phyloP scores from a whole-genome alignment of 2,113 vertebrate genomes.

The Picathartes gymnocephalus region DNA sequence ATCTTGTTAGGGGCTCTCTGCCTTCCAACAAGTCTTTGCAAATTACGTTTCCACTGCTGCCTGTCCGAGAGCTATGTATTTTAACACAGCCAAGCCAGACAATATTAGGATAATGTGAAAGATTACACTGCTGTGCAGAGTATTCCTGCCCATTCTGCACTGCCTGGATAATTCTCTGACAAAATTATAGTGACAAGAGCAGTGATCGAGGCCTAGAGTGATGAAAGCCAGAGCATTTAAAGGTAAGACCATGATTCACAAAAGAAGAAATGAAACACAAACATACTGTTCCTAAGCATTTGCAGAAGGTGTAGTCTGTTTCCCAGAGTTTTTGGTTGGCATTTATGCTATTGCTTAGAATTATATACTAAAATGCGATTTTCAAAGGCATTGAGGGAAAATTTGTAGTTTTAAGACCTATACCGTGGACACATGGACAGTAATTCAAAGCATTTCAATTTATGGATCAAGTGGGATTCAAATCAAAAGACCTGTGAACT shows the following conservation, averaged over 20 bases:
- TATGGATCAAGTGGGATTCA: background rate
- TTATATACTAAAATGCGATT: background rate
- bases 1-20: slow-evolving; percentile 12
- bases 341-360: background rate
- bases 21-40: slow-evolving; percentile 9
- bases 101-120: background rate
- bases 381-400: background rate
- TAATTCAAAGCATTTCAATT: background rate
- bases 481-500: background rate
- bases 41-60: slow-evolving; percentile 32
- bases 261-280: slow-evolving; percentile 1
- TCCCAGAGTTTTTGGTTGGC: background rate
- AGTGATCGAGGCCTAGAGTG: background rate
- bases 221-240: slow-evolving; percentile 58
- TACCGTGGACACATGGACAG: background rate
- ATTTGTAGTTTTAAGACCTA: background rate
- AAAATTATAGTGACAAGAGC: slow-evolving; percentile 17
- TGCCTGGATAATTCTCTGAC: slow-evolving; percentile 17
- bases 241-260: background rate
- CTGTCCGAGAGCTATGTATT: background rate
- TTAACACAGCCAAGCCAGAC: slow-evolving; percentile 5
- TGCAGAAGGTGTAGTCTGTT: background rate
- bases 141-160: slow-evolving; percentile 29
- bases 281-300: background rate
- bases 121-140: background rate